Percentiles rank a stretch among this genome's conserved stretches.
phyloP scores from a whole-genome alignment of 2,888 invertebrate species.

The Malacosoma neustria region DNA sequence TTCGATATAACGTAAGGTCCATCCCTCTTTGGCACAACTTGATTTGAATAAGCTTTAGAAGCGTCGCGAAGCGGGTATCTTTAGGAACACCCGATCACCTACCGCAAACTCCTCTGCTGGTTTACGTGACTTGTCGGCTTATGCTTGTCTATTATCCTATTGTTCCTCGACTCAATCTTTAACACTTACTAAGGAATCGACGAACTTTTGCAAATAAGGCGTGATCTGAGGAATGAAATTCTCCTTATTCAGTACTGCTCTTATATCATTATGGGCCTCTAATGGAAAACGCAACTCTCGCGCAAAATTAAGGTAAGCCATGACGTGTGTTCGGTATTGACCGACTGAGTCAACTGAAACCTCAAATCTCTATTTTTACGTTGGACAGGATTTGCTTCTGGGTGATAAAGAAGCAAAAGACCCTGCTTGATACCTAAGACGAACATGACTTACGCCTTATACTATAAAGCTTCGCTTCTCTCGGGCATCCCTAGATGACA shows the following conservation, averaged over 20 bases:
- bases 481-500: too few species aligned
- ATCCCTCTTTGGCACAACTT: background rate
- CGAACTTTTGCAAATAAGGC: conserved; percentile 7
- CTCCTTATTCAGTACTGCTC: conserved; percentile 6
- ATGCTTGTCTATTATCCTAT: background rate
- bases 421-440: conserved; percentile 12
- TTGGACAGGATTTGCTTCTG: conserved; percentile 29
- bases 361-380: conserved; percentile 27
- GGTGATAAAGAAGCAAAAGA: conserved; percentile 28
- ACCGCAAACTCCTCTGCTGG: too few species aligned
- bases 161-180: conserved; percentile 1
- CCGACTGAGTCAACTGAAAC: conserved; percentile 16
- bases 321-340: conserved; percentile 13
- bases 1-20: background rate
- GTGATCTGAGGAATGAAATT: conserved; percentile 15
- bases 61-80: background rate
- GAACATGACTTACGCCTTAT: too few species aligned
- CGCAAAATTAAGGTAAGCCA: conserved; percentile 24
- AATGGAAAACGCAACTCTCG: conserved; percentile 19
- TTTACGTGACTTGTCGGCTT: too few species aligned
- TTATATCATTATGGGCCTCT: conserved; percentile 6
- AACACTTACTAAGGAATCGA: background rate
- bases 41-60: background rate
- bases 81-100: background rate
- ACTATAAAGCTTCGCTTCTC: too few species aligned